phyloP scores from a whole-genome alignment of 2,797 vertebrate genomes.

The Psittacula derbiana region DNA sequence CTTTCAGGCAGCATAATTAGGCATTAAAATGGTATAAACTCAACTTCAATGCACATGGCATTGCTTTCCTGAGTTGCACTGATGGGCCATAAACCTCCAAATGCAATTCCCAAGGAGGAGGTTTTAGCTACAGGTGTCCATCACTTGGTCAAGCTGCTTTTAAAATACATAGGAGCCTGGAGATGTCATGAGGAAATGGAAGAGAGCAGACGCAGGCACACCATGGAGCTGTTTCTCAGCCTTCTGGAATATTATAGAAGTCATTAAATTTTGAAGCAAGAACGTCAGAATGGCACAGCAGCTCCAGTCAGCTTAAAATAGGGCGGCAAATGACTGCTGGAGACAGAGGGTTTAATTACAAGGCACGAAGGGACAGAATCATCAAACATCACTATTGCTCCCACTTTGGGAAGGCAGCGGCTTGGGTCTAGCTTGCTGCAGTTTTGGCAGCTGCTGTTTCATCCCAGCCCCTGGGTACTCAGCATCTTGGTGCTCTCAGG shows the following conservation, averaged over 20 bases:
- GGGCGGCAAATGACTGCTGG: neutral
- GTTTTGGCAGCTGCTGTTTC: accelerated
- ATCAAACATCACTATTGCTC: neutral
- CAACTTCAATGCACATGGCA: neutral
- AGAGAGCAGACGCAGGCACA: accelerated
- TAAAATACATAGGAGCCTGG: neutral
- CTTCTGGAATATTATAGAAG: neutral
- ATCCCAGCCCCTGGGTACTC: accelerated
- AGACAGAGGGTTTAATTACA: neutral
- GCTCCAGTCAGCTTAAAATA: slow-evolving; percentile 12
- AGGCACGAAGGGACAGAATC: neutral
- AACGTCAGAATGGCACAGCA: neutral
- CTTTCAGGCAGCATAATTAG: neutral
- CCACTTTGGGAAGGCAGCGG: accelerated
- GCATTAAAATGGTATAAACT: neutral
- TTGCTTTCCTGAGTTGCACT: neutral
- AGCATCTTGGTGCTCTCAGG: accelerated
- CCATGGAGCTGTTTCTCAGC: neutral
- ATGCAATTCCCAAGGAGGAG: accelerated
- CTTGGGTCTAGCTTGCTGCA: neutral
- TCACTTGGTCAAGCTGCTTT: neutral
- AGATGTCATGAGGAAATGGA: neutral
- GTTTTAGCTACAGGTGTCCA: neutral
- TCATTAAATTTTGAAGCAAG: slow-evolving; percentile 19
- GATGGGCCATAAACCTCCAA: neutral